phyloP scores from a whole-genome alignment of 2,888 invertebrate genomes.

The Eupithecia tripunctaria region DNA sequence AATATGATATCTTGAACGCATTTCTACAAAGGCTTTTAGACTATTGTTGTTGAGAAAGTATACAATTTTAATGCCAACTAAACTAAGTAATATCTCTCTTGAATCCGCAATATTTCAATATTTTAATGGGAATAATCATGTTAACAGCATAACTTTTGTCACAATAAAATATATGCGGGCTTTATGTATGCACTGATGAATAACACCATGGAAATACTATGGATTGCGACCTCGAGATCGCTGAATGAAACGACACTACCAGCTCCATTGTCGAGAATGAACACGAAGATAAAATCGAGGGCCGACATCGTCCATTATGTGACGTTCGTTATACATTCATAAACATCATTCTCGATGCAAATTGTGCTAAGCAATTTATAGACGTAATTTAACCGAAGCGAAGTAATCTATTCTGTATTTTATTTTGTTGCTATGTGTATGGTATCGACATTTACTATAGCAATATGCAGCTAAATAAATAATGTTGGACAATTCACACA shows the following conservation, averaged over 20 bases:
- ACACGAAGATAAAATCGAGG: slow-evolving; percentile 54
- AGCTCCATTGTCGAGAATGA: slow-evolving; percentile 53
- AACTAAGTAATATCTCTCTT: neutral
- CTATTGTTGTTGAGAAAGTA: neutral
- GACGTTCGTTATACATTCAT: slow-evolving; percentile 45
- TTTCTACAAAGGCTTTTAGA: neutral
- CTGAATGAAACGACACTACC: slow-evolving; percentile 51
- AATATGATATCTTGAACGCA: slow-evolving; percentile 17
- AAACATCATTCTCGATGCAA: slow-evolving; percentile 38
- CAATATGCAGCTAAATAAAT: neutral
- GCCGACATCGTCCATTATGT: slow-evolving; percentile 50
- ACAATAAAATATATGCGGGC: slow-evolving; percentile 37
- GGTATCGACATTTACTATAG: neutral
- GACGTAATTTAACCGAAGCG: neutral
- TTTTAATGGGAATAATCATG: slow-evolving; percentile 14
- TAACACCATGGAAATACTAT: slow-evolving; percentile 15
- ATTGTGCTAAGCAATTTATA: slow-evolving; percentile 38
- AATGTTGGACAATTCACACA: too few species aligned
- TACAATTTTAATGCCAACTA: neutral
- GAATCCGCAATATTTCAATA: neutral
- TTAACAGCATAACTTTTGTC: slow-evolving; percentile 35
- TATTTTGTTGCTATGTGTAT: neutral
- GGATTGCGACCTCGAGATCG: slow-evolving; percentile 51
- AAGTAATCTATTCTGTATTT: neutral
- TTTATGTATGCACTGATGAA: slow-evolving; percentile 1